These are phyloP conservation scores for Zingel zingel DNA, from an alignment of 2,113 vertebrate genomes.

Conservation along the genomic window DNA sequence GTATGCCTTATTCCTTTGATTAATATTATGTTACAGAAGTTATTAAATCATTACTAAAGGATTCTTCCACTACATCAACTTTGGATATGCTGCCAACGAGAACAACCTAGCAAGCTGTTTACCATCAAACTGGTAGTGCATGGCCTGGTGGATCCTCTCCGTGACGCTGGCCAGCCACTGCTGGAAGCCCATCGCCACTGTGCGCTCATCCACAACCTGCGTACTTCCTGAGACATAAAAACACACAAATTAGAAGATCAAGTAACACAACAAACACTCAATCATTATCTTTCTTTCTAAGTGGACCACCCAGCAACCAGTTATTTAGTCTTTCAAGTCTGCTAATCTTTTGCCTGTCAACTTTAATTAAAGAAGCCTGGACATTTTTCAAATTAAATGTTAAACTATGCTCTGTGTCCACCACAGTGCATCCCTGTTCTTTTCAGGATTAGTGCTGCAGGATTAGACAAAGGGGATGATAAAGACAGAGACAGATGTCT, in stretches of 20 bases:
- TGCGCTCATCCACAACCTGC: conserved; percentile 88
- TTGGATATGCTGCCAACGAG: no score
- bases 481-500: conserved; percentile 51
- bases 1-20: no score
- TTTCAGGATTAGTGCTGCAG: conserved; percentile 39
- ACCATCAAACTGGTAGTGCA: conserved; percentile 96
- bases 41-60: no score
- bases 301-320: not conserved
- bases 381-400: conserved; percentile 6
- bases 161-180: conserved; percentile 93
- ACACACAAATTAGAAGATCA: conserved; percentile 4
- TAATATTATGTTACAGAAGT: no score
- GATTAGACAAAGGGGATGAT: conserved; percentile 45
- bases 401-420: not conserved
- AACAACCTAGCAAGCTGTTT: conserved; percentile 21
- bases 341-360: not conserved
- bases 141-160: conserved; percentile 93
- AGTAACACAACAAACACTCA: not conserved
- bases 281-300: not conserved
- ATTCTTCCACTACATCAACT: no score
- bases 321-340: not conserved
- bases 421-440: conserved; percentile 3
- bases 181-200: conserved; percentile 89
- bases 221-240: conserved; percentile 77
- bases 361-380: not conserved